These are phyloP conservation scores for Tolypeutes matacus DNA, from an alignment of 2,797 vertebrate genomes.

Conservation along the genomic window DNA sequence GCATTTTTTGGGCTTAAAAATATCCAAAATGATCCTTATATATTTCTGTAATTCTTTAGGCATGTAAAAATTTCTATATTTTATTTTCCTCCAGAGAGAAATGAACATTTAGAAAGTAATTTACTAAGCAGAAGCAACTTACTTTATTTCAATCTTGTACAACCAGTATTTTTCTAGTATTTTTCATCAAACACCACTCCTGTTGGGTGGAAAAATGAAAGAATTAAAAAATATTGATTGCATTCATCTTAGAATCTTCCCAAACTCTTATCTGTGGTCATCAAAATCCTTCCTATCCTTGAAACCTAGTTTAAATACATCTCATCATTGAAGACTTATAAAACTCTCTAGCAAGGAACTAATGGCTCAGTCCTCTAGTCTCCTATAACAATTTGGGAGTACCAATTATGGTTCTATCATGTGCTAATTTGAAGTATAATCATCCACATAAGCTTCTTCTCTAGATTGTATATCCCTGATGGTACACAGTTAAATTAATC, in stretches of 20 bases:
- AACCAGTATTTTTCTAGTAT: slow-evolving; percentile 93
- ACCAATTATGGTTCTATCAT: neutral
- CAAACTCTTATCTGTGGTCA: neutral
- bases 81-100: slow-evolving; percentile 23
- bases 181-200: slow-evolving; percentile 95
- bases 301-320: too few relatives aligned
- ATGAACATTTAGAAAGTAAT: slow-evolving; percentile 43
- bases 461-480: too few relatives aligned
- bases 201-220: slow-evolving; percentile 80
- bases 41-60: neutral
- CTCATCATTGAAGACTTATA: neutral
- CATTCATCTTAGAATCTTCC: neutral
- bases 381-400: neutral
- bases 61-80: slow-evolving; percentile 23
- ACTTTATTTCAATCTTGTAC: slow-evolving; percentile 98
- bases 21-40: neutral
- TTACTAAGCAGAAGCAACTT: slow-evolving; percentile 75
- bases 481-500: neutral
- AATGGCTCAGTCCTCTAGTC: neutral
- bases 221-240: slow-evolving; percentile 40
- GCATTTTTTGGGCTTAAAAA: neutral
- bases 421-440: neutral
- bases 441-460: too few relatives aligned
- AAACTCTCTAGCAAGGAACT: slow-evolving; percentile 6
- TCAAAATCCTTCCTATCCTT: neutral